phyloP scores from a whole-genome alignment of 1,140 invertebrate genomes.

The Sarcophaga bullata region DNA sequence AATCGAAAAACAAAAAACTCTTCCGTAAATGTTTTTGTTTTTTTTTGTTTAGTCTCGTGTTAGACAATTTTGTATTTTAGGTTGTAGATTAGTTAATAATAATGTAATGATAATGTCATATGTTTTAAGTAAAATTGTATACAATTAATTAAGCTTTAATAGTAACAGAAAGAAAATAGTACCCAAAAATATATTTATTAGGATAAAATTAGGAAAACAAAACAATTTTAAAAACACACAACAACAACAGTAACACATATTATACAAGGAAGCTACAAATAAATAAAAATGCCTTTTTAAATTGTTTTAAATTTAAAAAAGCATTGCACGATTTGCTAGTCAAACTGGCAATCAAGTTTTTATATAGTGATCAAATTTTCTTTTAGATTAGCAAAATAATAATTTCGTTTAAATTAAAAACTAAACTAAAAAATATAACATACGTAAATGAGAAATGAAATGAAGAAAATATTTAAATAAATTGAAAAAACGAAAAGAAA shows the following conservation, averaged over 20 bases:
- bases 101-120: too few species aligned
- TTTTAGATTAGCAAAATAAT: neutral
- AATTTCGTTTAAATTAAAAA: neutral
- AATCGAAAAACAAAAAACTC: neutral
- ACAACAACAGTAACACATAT: neutral
- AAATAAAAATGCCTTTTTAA: constrained; percentile 29
- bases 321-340: neutral
- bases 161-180: neutral
- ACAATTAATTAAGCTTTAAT: constrained; percentile 27
- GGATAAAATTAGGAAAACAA: constrained; percentile 8
- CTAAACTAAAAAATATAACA: neutral
- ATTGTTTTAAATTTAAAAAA: constrained; percentile 43
- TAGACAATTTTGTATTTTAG: too few species aligned
- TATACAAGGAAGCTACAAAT: neutral
- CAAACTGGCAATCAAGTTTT: neutral
- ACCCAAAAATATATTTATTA: neutral
- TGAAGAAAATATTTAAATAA: too few species aligned
- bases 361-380: neutral
- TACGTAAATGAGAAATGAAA: neutral
- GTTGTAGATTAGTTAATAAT: too few species aligned
- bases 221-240: neutral
- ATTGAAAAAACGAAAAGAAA: neutral
- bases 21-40: neutral
- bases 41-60: too few species aligned
- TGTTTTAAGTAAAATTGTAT: neutral